Percentiles rank a stretch among this genome's conserved stretches.
Conservation (phyloP, 2,888 invertebrate species). For the Itoplectis maculator region DNA sequence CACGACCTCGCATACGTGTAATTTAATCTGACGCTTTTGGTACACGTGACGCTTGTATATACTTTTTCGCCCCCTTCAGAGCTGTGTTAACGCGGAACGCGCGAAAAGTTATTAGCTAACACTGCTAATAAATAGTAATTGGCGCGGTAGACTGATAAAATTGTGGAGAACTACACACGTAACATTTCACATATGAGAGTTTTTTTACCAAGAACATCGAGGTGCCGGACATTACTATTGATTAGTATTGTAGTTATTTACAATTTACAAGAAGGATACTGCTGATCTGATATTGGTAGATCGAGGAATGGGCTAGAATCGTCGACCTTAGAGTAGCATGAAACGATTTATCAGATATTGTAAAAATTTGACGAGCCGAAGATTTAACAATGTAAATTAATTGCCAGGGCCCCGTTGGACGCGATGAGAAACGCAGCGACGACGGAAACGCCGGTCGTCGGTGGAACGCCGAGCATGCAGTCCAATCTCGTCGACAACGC, state of each 20-base stretch:
- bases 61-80: background rate
- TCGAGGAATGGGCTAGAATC: background rate
- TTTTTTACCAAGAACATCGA: background rate
- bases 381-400: background rate
- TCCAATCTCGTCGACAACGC: slow-evolving; percentile 93
- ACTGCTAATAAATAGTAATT: background rate
- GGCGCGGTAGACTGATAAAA: background rate
- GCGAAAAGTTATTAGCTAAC: background rate
- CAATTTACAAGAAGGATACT: no score
- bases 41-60: background rate
- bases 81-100: background rate
- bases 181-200: background rate
- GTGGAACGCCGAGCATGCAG: slow-evolving; percentile 87
- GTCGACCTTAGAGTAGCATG: background rate
- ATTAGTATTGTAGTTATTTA: background rate
- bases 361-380: background rate
- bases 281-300: background rate
- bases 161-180: background rate
- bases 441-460: slow-evolving; percentile 76
- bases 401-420: slow-evolving; percentile 90
- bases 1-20: background rate
- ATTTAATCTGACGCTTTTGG: background rate
- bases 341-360: background rate
- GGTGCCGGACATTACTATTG: background rate
- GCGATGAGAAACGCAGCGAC: slow-evolving; percentile 92